Base-by-base conservation (phyloP, 2,113 vertebrate genomes). In the Bufo bufo region DNA sequence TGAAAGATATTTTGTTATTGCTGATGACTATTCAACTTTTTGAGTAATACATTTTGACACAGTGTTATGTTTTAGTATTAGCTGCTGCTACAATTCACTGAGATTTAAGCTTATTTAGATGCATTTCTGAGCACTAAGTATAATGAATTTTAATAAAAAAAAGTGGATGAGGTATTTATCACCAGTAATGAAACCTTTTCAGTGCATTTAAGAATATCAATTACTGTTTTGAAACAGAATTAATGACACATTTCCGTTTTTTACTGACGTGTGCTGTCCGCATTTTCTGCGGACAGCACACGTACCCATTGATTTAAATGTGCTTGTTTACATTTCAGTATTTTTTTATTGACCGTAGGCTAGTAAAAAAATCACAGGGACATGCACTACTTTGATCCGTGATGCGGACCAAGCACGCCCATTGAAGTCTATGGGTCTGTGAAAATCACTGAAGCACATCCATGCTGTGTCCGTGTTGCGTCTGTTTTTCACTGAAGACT, bases 201-300 rank as follows among this genome's bases (percentile, higher is more conserved):
- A 90, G 79, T 91, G 17, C 49, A 87, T 5, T 14, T 63, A 82
- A 79, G 50, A 66, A 4, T 79, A 4, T 14, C 6, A 85, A 16
- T 77, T 47, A 16, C 10, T 49, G n/a, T 58, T 61, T 65, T 14
- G 43, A 63, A 61, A 63, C 80, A 65, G 13, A 82, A 82, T 61
- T 63, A 61, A 61, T 61, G 8, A 43, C 33, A 45, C 16, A 9
- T 75, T 49, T 0, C 33, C 33, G 33, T 33, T 33, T 33, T 33
- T 33, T 33, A 33, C 33, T 33, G 33, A 33, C 1, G 33, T 33
- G 33, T 33, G 33, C 33, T 33, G 33, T 33, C 33, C 33, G 33
- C 33, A 33, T 33, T 33, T 33, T 33, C 33, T 33, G 33, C 33
- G 33, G 33, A 33, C 33, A 33, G 1, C 33, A 33, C 33, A 33